Evolutionary conservation across 2,797 vertebrate species (phyloP).

Genomic region (Squalus acanthias): DNA sequence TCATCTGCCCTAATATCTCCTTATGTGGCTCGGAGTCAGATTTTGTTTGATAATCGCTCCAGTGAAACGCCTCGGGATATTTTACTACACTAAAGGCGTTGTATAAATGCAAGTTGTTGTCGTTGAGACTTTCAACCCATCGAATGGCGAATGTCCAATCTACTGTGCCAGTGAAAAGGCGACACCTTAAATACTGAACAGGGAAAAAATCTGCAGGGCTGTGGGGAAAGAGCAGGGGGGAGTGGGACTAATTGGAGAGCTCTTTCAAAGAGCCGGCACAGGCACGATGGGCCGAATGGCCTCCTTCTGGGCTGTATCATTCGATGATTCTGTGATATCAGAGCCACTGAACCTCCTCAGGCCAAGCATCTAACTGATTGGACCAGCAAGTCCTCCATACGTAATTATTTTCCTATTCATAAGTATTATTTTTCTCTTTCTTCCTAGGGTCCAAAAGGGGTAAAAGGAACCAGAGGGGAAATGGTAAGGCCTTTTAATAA

Average conservation of each 20-base stretch:
- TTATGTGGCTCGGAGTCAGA: no score
- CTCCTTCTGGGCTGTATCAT: neutral
- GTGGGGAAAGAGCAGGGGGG: neutral
- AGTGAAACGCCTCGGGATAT: no score
- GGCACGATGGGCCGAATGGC: neutral
- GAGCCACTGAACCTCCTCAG: neutral
- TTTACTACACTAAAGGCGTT: no score
- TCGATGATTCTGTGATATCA: neutral
- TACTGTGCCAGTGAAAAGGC: no score
- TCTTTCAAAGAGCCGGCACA: neutral
- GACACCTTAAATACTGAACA: no score
- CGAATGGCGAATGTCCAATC: no score
- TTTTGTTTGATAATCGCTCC: no score
- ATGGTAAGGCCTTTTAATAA: conserved; percentile 66
- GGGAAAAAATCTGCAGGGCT: neutral
- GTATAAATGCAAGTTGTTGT: neutral
- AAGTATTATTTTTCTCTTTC: neutral
- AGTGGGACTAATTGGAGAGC: neutral
- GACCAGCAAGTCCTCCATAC: neutral
- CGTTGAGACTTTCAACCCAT: no score
- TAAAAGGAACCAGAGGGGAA: conserved; percentile 80
- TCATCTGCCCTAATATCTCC: no score
- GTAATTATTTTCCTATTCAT: neutral
- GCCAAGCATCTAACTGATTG: neutral
- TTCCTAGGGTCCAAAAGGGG: conserved; percentile 74